Evolutionary conservation across 92 coral and sea anemone species (phyloP).

Genomic region (Zoanthus gigantus): DNA sequence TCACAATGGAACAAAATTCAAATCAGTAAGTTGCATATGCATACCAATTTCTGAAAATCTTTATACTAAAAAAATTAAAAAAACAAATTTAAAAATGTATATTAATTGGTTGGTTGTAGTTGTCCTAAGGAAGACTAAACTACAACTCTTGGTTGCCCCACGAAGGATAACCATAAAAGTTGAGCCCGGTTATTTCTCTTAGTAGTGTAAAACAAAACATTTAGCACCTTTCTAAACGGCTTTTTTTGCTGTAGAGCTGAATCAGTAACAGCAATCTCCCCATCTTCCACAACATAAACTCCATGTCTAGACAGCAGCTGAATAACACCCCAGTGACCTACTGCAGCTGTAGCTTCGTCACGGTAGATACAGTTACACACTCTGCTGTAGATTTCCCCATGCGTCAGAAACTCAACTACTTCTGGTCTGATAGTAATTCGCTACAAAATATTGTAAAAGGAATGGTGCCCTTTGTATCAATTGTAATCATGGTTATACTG

Average conservation of each 20-base stretch:
- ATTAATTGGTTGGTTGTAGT: too few species aligned
- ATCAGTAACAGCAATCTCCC: constrained; percentile 95
- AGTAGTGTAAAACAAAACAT: not conserved
- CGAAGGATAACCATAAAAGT: too few species aligned
- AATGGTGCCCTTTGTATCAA: not conserved
- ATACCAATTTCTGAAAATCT: too few species aligned
- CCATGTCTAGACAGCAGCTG: constrained; percentile 92
- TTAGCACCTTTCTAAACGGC: constrained; percentile 89
- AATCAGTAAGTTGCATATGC: too few species aligned
- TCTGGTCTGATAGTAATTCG: constrained; percentile 90
- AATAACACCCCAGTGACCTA: constrained; percentile 96
- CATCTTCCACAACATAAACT: constrained; percentile 93
- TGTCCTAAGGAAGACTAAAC: too few species aligned
- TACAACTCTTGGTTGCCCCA: too few species aligned
- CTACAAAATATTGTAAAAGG: constrained; percentile 34
- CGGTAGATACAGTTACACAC: constrained; percentile 84
- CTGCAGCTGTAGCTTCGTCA: constrained; percentile 64
- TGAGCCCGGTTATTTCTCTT: too few species aligned
- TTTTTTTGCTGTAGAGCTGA: constrained; percentile 87
- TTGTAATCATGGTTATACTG: too few species aligned
- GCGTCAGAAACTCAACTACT: constrained; percentile 83
- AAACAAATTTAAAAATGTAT: too few species aligned
- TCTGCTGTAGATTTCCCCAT: constrained; percentile 85
- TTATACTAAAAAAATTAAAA: too few species aligned
- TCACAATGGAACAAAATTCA: too few species aligned